Base-by-base conservation (phyloP, 1,140 invertebrate genomes). In the Eriocheir sinensis region DNA sequence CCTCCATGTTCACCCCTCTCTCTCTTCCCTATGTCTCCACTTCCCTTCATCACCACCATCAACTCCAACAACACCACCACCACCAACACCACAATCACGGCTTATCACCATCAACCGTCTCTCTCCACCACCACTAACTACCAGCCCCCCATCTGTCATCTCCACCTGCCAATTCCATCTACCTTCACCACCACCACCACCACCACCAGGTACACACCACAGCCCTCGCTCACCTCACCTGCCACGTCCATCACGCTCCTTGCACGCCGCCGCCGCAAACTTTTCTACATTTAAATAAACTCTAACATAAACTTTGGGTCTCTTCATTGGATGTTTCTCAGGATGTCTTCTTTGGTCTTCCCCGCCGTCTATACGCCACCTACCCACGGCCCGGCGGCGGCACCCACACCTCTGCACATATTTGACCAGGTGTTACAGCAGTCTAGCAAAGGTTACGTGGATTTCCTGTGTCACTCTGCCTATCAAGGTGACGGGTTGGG, bases 401-500 rank as follows among this genome's bases (percentile, higher is more conserved):
- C 60, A n/a, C 60, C 60, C 60, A 72, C 60, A n/a, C 60, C 27
- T n/a, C n/a, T n/a, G 21, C 4, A 48, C 60, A 72, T n/a, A 72
- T 72, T n/a, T 72, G 27, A n/a, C 27, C 60, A n/a, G 27, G 27
- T 0, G 60, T 21, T 72, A 72, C 27, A 21, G 60, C 60, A 72
- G 60, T 0, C 27, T 9, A 30, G 15, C 27, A 36, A 60, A 36
- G 32, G 6, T 79, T 30, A 53, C 15, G 48, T 27, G 34, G 32
- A 30, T 27, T 72, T 34, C 89, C 80, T 72, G 80, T 80, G 89
- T 36, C 53, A 36, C 34, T 79, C 40, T 21, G 30, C 12, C 53
- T 27, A 79, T 91, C 80, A 91, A 88, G n/a, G 38, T 88, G 85
- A 88, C 44, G n/a, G n/a, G 41, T 89, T 53, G 41, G 88, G 41